Evolutionary conservation across 2,888 invertebrate species (phyloP), one percentile per base, ranked within the genome.

Genomic region (Spilosoma lubricipeda): DNA sequence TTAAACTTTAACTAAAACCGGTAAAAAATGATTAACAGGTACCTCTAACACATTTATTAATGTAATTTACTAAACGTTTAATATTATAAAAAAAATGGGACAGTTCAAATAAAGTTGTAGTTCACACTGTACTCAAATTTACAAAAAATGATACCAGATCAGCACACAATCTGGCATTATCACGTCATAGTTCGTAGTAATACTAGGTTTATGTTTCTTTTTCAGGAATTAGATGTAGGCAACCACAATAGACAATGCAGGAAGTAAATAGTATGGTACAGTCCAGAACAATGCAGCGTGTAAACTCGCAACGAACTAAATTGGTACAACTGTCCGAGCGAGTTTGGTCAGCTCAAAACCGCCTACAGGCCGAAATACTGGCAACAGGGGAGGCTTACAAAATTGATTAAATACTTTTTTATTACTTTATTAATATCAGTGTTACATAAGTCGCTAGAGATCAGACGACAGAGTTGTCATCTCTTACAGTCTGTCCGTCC

Each of bases 171-270:
- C 45, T 45, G 39, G 39, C 39, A 11, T 39, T 39, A 9, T 39
- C 39, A 11, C 39, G 39, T 3, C 23, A 9, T 56, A 64, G 30
- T 52, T 30, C 23, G 2, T 56, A 64, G 30, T 52, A 20, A 23
- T 30, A 13, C 13, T 23, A 20, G 5, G 20, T 66, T 63, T 30
- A 64, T 13, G 0, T 48, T 48, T 45, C 2, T 73, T 78, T 13
- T 66, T 83, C 85, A 86, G 52, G 88, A 75, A 45, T 59, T 67
- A 64, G 78, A 77, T 71, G 71, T 70, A 65, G 70, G 73, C 13
- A 59, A 11, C 33, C 76, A 74, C 36, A 64, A 66, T 33, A 52
- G 30, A 1, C 9, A 63, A n/a, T 77, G 68, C 71, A 23, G n/a
- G 30, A 67, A 67, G 27, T n/a, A n/a, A n/a, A n/a, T 45, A 45